phyloP scores from a whole-genome alignment of 2,113 vertebrate genomes.

The Thamnophis sirtalis region DNA sequence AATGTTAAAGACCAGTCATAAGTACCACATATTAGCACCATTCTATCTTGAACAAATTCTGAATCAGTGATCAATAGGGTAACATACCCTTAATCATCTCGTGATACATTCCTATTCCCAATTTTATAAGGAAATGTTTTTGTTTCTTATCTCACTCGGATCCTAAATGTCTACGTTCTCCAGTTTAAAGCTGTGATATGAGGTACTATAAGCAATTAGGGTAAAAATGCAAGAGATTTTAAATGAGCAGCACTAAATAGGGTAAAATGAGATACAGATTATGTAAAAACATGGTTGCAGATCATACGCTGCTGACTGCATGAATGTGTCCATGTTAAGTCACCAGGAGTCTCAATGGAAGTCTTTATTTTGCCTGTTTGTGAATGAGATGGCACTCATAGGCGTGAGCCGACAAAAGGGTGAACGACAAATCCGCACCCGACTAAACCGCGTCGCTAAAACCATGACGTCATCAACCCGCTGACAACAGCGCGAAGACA shows the following conservation, averaged over 20 bases:
- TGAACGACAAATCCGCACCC: no score
- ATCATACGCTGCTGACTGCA: not conserved
- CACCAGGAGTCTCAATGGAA: not conserved
- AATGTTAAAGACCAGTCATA: not conserved
- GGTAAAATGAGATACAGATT: not conserved
- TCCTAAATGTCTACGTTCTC: not conserved
- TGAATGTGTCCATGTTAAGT: not conserved
- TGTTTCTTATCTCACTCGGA: not conserved
- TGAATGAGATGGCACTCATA: not conserved
- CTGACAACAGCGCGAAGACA: no score
- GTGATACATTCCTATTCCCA: not conserved
- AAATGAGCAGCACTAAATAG: not conserved
- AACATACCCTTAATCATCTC: not conserved
- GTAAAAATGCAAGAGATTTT: not conserved
- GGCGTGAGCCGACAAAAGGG: no score
- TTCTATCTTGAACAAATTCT: not conserved
- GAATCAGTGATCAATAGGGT: not conserved
- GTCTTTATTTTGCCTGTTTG: not conserved
- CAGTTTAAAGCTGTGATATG: not conserved
- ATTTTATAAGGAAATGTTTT: not conserved
- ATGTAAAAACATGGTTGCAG: not conserved
- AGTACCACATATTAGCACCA: not conserved
- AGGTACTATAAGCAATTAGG: not conserved
- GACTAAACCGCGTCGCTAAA: no score
- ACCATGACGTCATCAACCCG: no score